These are phyloP conservation scores for Coptodon rendalli DNA, from an alignment of 2,113 vertebrate genomes.

Conservation along the genomic window DNA sequence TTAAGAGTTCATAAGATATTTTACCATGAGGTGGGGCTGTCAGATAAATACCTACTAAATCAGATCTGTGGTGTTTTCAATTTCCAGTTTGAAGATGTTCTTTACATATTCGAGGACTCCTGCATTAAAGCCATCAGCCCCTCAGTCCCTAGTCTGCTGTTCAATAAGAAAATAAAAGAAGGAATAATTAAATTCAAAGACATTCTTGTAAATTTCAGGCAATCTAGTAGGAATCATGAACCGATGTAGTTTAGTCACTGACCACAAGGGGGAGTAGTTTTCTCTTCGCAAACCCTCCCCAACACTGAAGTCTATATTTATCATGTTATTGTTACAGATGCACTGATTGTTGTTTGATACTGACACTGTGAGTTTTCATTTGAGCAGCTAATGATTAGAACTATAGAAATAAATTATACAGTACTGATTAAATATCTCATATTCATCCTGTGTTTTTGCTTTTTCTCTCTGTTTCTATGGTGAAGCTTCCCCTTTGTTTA, in stretches of 20 bases:
- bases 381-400: not conserved
- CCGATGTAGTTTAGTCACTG: not conserved
- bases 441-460: not conserved
- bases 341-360: not conserved
- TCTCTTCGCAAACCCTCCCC: not conserved
- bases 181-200: not conserved
- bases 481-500: not conserved
- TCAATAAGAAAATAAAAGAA: not conserved
- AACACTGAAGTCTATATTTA: not conserved
- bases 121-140: constrained; percentile 15
- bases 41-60: not conserved
- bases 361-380: not conserved
- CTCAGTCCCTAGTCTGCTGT: not conserved
- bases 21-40: not conserved
- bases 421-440: not conserved
- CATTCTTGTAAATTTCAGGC: not conserved
- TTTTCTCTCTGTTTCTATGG: not conserved
- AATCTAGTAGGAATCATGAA: not conserved
- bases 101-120: not conserved
- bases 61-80: not conserved
- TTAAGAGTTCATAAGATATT: constrained; percentile 12
- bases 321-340: not conserved
- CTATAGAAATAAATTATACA: not conserved
- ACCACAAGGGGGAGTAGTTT: constrained; percentile 8
- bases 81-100: fast-evolving